Evolutionary conservation across 2,888 invertebrate species (phyloP), one percentile per base, ranked within the genome.

Genomic region (Furcula furcula): DNA sequence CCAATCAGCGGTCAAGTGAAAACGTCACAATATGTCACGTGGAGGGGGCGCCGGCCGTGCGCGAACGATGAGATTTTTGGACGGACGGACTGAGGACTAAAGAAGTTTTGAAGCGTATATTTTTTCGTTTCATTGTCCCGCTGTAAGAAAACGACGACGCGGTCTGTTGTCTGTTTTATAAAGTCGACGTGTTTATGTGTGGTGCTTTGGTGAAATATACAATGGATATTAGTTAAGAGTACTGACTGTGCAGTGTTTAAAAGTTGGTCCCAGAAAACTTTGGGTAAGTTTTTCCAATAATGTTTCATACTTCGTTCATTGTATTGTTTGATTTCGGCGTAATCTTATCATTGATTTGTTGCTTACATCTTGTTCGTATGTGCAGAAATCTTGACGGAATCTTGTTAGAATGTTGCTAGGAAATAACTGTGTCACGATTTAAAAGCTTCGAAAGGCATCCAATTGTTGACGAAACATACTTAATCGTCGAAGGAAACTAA

Each of bases 211-310:
- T 74, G 76, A 65, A 71, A 63, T 67, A 68, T 68, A 84, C 75
- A 77, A 86, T 86, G 86, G 67, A 75, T 77, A 73, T 74, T 72
- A 62, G 60, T 61, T 68, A 64, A 71, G 68, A 34, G 53, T 40
- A 40, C 34, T 47, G 43, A 58, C 47, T 58, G 66, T 73, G 68
- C 45, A 66, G 71, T 67, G 65, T 60, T 52, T 52, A 52, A 1
- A 26, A 59, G 47, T 48, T 59, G 53, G 40, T 46, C 51, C 53
- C 42, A 51, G 36, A 40, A 47, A 56, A 60, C 54, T 68, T 61
- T 60, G 25, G 74, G 81, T 81, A 63, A 82, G 79, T 72, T 53
- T 29, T 7, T 29, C 53, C 31, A 31, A 36, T 30, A 48, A 29
- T 40, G 47, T 44, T 65, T 47, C 38, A 47, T 48, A 51, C 46